Base-by-base conservation (phyloP, 2,113 vertebrate genomes). In the Regulus satrapa region DNA sequence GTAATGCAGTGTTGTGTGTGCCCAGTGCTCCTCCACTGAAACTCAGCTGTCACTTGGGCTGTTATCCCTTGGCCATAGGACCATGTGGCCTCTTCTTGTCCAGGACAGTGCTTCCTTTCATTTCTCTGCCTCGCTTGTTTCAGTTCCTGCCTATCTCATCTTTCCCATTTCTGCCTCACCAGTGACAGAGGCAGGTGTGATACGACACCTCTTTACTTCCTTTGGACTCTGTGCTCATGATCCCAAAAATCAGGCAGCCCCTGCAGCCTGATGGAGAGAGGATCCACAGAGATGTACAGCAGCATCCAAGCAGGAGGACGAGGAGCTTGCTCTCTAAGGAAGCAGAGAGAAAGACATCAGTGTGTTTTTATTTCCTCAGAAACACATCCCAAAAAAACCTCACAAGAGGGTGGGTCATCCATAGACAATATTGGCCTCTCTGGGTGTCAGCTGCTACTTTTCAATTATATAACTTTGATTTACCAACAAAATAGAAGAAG, bases 371-470 rank as follows among this genome's bases (percentile, higher is more conserved):
- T 41, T 41, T 41, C 91, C 87, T 89, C 77, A 79, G 81, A 69
- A 97, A 62, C 62, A 51, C 38, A 73, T 89, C 52, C 46, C 48
- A 4, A 3, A 18, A 83, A 89, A 82, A 58, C 1, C 28, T 61
- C 71, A 64, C 69, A 85, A 79, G 81, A 48, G 45, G 6, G 20
- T 95, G 95, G 96, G 73, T 95, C 84, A 91, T 68, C 40, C 48
- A 12, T 32, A 46, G 84, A 95, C 7, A 21, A 72, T 81, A n/a
- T 49, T 68, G 73, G 69, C 62, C 23, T 81, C 63, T 83, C 29
- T 55, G 64, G 89, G 38, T 21, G 62, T 81, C 66, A 95, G 87
- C 84, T 91, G 87, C 49, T 89, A 45, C 23, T 49, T 94, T 78
- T 89, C 89, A 73, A 85, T 95, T 38, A 58, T 68, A 18, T 82